Percentiles rank a stretch among this genome's conserved stretches.
These are phyloP conservation scores for Syngnathoides biaculeatus DNA, from an alignment of 2,113 vertebrate species.

Conservation along the genomic window DNA sequence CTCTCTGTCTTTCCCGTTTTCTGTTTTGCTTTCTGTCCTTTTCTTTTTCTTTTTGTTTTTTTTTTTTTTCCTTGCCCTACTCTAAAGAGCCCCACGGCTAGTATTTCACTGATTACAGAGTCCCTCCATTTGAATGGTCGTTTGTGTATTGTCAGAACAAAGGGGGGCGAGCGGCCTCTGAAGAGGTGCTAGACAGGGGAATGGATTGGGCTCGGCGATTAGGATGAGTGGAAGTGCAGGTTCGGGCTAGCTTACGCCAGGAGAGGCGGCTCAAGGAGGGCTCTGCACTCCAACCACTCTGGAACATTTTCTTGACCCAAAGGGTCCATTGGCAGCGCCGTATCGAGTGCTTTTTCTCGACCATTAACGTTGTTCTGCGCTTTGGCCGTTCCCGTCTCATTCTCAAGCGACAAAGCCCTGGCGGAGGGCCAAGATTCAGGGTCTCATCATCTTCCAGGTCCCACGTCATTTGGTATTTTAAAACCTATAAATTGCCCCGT, in stretches of 20 bases:
- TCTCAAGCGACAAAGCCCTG: slow-evolving; percentile 2
- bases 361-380: background rate
- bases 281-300: slow-evolving; percentile 37
- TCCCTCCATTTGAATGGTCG: slow-evolving; percentile 78
- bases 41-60: too few relatives aligned
- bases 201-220: slow-evolving; percentile 78
- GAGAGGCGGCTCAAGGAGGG: slow-evolving; percentile 48
- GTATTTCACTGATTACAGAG: slow-evolving; percentile 85
- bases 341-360: slow-evolving; percentile 12
- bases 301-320: slow-evolving; percentile 43
- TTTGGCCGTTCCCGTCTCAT: background rate
- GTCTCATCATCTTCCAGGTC: background rate
- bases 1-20: slow-evolving; percentile 50
- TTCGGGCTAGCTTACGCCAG: slow-evolving; percentile 67
- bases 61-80: slow-evolving; percentile 11
- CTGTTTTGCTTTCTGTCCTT: slow-evolving; percentile 37
- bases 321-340: slow-evolving; percentile 18
- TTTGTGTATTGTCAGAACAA: slow-evolving; percentile 86
- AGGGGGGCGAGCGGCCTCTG: slow-evolving; percentile 73
- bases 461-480: background rate
- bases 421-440: background rate
- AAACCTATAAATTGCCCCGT: background rate
- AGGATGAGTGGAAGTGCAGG: slow-evolving; percentile 74
- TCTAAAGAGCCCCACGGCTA: slow-evolving; percentile 74
- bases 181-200: slow-evolving; percentile 81